phyloP scores from a whole-genome alignment of 2,113 vertebrate species.

The Tragelaphus imberbis region DNA sequence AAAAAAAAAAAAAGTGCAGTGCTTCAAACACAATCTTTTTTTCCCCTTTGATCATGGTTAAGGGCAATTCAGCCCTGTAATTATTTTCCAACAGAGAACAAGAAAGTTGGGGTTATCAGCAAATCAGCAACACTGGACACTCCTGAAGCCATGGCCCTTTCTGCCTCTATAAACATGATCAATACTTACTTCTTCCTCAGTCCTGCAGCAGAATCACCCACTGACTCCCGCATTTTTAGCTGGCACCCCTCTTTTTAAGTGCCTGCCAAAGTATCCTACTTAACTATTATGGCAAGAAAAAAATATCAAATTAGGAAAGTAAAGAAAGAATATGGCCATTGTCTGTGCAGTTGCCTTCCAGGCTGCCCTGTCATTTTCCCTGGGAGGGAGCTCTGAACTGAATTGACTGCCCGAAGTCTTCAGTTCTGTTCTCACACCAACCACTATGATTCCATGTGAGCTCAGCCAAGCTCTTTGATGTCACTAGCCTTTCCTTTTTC shows the following conservation, averaged over 20 bases:
- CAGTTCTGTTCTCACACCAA: background rate
- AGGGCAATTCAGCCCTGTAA: background rate
- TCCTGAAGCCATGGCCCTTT: background rate
- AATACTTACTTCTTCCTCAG: background rate
- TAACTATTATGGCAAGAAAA: background rate
- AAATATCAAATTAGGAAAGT: conserved; percentile 3
- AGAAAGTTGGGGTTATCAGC: background rate
- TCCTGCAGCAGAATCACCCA: background rate
- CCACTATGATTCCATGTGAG: background rate
- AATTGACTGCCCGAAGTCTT: background rate
- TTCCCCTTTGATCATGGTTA: background rate
- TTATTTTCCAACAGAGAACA: conserved; percentile 26
- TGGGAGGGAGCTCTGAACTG: background rate
- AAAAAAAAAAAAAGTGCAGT: background rate
- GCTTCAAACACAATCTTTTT: background rate
- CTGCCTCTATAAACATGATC: background rate
- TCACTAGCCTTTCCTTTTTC: background rate
- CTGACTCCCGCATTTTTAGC: background rate
- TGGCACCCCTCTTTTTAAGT: background rate
- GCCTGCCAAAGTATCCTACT: background rate
- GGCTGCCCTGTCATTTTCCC: background rate
- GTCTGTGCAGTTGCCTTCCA: background rate
- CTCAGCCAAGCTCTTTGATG: background rate
- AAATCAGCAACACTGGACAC: background rate
- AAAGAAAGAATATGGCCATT: background rate